Evolutionary conservation across 1,140 invertebrate genomes (phyloP).

Genomic region (Vollenhovia emeryi): DNA sequence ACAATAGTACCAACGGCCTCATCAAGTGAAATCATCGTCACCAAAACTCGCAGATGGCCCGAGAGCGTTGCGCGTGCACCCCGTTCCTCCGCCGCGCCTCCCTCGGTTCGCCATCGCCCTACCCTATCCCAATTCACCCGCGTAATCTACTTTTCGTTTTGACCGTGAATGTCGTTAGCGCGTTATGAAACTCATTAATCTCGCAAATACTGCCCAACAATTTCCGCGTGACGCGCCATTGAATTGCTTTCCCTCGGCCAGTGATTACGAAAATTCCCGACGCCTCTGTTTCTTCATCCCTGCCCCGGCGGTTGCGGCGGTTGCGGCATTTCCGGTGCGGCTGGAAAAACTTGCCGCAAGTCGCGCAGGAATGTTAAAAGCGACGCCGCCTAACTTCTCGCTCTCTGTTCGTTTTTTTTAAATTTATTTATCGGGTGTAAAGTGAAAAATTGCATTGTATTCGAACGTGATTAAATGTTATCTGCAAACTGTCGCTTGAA

Average conservation of each 20-base stretch:
- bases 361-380: neutral
- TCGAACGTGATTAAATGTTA: neutral
- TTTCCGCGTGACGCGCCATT: conserved; percentile 76
- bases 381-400: neutral
- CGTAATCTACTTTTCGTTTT: conserved; percentile 82
- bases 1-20: conserved; percentile 79
- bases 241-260: conserved; percentile 71
- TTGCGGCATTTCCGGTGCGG: neutral
- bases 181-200: conserved; percentile 83
- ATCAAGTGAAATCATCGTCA: conserved; percentile 82
- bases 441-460: neutral
- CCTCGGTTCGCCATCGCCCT: conserved; percentile 57
- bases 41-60: conserved; percentile 80
- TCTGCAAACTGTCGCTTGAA: neutral
- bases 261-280: conserved; percentile 71
- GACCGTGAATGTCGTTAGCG: conserved; percentile 82
- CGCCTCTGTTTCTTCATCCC: conserved; percentile 63
- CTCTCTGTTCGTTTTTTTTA: too few relatives aligned
- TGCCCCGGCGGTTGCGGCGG: neutral
- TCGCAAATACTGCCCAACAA: conserved; percentile 79
- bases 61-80: conserved; percentile 69
- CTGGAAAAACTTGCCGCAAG: neutral
- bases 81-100: conserved; percentile 62
- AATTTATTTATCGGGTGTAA: neutral
- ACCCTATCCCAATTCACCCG: conserved; percentile 75